Evolutionary conservation across 2,888 invertebrate species (phyloP).

Genomic region (Scaeva pyrastri): DNA sequence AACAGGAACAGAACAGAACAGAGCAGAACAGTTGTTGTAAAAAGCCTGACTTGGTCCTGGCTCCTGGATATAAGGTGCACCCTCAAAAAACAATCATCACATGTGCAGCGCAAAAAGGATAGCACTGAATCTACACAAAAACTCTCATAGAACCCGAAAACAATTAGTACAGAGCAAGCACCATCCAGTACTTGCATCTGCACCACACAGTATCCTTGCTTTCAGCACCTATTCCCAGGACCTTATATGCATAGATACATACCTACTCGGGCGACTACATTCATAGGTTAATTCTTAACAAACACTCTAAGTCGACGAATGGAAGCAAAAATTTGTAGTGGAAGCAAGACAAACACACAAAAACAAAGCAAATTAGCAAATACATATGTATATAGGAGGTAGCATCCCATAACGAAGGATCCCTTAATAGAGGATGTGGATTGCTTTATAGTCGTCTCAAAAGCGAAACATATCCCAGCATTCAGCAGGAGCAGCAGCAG

Average conservation of each 20-base stretch:
- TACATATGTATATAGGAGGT: conserved; percentile 2
- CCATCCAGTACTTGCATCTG: conserved; percentile 28
- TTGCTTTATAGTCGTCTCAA: conserved; percentile 45
- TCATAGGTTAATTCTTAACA: conserved; percentile 65
- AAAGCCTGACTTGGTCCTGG: neutral
- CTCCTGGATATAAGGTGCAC: neutral
- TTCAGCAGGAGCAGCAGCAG: too few relatives aligned
- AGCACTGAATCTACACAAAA: conserved; percentile 20
- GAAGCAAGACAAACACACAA: conserved; percentile 31
- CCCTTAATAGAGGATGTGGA: conserved; percentile 47
- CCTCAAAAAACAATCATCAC: conserved; percentile 55
- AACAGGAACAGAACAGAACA: neutral
- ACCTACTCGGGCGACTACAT: conserved; percentile 21
- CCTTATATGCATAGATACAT: too few relatives aligned
- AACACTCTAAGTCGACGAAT: conserved; percentile 45
- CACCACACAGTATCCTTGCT: conserved; percentile 31
- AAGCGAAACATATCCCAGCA: conserved; percentile 10
- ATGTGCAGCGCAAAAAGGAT: conserved; percentile 24
- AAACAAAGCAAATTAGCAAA: conserved; percentile 61
- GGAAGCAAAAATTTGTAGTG: conserved; percentile 25
- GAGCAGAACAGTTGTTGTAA: neutral
- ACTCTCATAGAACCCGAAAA: conserved; percentile 52
- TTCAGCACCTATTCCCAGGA: conserved; percentile 9
- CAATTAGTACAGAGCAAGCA: conserved; percentile 65
- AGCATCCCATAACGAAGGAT: conserved; percentile 60